Percentiles rank a stretch among this genome's conserved stretches.
Evolutionary conservation across 2,797 vertebrate species (phyloP).

Genomic region (Lerista edwardsae): DNA sequence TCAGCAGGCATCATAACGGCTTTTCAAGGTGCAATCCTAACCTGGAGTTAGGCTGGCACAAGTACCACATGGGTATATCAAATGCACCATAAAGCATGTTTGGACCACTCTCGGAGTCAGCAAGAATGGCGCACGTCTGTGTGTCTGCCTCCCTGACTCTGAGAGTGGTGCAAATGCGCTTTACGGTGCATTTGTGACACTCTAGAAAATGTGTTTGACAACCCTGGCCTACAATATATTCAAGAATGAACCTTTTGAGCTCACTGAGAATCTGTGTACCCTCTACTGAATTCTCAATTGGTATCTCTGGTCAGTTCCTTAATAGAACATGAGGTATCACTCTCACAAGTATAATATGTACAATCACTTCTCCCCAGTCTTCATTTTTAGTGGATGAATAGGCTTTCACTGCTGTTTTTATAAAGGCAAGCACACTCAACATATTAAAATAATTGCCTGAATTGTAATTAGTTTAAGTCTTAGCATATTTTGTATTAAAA

Average conservation of each 20-base stretch:
- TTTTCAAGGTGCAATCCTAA: too few species aligned
- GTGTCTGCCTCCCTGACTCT: too few species aligned
- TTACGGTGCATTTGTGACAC: too few species aligned
- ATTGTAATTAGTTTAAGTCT: background rate
- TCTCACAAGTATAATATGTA: background rate
- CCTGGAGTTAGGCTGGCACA: too few species aligned
- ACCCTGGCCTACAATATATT: too few species aligned
- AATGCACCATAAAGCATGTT: too few species aligned
- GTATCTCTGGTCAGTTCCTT: background rate
- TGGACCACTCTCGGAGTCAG: too few species aligned
- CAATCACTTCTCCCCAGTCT: background rate
- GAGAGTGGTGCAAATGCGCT: too few species aligned
- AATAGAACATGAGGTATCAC: background rate
- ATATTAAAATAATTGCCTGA: constrained; percentile 13
- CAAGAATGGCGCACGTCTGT: too few species aligned
- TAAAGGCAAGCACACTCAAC: background rate
- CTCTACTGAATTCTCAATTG: background rate
- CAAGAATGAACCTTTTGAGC: background rate
- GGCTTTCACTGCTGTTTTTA: background rate
- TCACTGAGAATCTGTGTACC: background rate
- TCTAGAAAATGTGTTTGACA: too few species aligned
- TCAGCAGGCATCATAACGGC: too few species aligned
- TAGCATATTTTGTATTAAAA: background rate
- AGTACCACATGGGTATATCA: too few species aligned
- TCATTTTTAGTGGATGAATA: background rate